Evolutionary conservation across 2,797 vertebrate genomes (phyloP).

Genomic region (Crenuchus spilurus): DNA sequence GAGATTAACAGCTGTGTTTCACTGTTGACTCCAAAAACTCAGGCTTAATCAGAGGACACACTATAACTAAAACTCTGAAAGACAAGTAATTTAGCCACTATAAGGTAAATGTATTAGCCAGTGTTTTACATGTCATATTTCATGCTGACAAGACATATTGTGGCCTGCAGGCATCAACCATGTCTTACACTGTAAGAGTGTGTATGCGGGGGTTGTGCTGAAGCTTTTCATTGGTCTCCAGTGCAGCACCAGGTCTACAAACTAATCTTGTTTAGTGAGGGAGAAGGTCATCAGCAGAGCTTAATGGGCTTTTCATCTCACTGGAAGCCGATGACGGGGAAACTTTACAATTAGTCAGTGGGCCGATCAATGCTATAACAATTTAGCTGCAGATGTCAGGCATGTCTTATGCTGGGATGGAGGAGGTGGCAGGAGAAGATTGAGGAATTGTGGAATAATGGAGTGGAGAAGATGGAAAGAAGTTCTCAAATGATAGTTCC

Average conservation of each 20-base stretch:
- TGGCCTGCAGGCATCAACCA: neutral
- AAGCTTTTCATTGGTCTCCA: constrained; percentile 14
- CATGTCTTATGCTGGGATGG: constrained; percentile 19
- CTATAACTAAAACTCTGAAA: neutral
- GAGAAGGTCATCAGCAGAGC: constrained; percentile 62
- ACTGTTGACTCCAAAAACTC: constrained; percentile 19
- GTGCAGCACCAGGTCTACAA: constrained; percentile 42
- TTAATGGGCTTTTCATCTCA: constrained; percentile 64
- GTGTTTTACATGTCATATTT: neutral
- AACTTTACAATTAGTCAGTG: constrained; percentile 71
- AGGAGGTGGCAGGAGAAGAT: constrained; percentile 12
- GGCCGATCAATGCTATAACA: constrained; percentile 62
- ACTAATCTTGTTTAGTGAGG: constrained; percentile 50
- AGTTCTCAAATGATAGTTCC: neutral
- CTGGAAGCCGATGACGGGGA: constrained; percentile 63
- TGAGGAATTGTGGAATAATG: neutral
- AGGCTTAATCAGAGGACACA: too few species aligned
- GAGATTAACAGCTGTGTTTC: constrained; percentile 43
- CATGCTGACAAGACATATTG: neutral
- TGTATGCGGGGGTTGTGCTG: neutral
- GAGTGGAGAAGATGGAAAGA: neutral
- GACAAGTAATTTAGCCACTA: neutral
- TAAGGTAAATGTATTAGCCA: neutral
- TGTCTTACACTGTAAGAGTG: constrained; percentile 11
- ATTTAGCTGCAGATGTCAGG: constrained; percentile 46